A percentile compares a stretch with the other conserved stretches of the same genome.
Conservation (phyloP, 1,140 invertebrate species). For the Drosophila pallidifrons region DNA sequence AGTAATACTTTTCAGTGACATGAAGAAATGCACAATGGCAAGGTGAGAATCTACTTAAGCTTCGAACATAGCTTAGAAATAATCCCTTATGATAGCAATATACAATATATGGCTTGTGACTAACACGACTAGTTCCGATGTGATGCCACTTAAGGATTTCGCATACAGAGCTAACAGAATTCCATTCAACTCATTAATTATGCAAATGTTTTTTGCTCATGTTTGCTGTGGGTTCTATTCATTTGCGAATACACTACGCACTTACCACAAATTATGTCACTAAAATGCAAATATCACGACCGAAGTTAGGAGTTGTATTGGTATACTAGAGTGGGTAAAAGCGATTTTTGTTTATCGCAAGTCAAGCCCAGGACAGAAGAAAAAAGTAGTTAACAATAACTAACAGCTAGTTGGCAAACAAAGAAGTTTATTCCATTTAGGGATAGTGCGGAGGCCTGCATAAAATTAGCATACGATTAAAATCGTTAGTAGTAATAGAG, state of each 20-base stretch:
- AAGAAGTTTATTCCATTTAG: conserved; percentile 45
- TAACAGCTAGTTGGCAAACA: conserved; percentile 42
- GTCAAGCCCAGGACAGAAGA: conserved; percentile 32
- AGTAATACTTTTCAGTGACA: background rate
- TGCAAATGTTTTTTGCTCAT: conserved; percentile 66
- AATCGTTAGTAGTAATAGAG: background rate
- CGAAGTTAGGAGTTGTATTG: conserved; percentile 2
- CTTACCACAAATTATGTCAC: conserved; percentile 65
- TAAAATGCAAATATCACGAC: conserved; percentile 70
- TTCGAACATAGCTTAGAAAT: too few species aligned
- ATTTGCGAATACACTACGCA: conserved; percentile 37
- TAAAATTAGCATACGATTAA: conserved; percentile 77
- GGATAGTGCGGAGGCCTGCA: conserved; percentile 50
- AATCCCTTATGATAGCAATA: too few species aligned
- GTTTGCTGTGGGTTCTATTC: conserved; percentile 31
- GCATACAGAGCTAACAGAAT: conserved; percentile 34
- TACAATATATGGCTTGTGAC: background rate
- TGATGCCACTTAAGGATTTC: conserved; percentile 23
- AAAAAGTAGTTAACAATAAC: conserved; percentile 72
- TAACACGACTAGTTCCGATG: conserved; percentile 8
- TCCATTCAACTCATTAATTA: conserved; percentile 64
- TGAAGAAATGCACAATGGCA: too few species aligned
- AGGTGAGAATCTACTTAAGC: too few species aligned
- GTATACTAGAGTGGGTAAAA: conserved; percentile 19
- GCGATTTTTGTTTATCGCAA: conserved; percentile 62